phyloP scores from a whole-genome alignment of 2,113 vertebrate genomes.

The Xiphorhynchus elegans region DNA sequence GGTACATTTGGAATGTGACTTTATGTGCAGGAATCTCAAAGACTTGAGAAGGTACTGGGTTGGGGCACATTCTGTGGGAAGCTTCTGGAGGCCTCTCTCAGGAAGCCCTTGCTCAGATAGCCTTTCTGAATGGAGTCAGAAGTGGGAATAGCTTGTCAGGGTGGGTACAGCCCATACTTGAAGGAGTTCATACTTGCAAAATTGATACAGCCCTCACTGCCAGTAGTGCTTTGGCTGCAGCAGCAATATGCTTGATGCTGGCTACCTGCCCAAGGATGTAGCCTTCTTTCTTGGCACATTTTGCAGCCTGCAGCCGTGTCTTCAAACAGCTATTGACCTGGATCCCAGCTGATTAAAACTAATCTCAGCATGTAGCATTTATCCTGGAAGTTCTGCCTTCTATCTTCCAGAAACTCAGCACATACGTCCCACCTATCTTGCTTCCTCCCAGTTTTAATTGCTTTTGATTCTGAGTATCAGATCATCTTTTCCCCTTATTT shows the following conservation, averaged over 20 bases:
- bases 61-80: neutral
- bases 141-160: neutral
- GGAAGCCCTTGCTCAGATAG: neutral
- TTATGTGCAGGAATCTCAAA: neutral
- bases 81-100: neutral
- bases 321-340: neutral
- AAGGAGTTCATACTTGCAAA: neutral
- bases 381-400: neutral
- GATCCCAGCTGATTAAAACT: neutral
- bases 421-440: neutral
- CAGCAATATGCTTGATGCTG: neutral
- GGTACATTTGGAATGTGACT: neutral
- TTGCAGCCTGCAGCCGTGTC: neutral
- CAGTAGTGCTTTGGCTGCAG: neutral
- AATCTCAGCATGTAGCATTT: neutral
- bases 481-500: constrained; percentile 20
- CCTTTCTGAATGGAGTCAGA: neutral
- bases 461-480: constrained; percentile 15
- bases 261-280: neutral
- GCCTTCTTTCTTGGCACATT: neutral
- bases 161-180: neutral
- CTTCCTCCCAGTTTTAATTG: neutral
- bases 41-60: neutral
- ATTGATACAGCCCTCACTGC: neutral
- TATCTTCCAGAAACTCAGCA: neutral